These are phyloP conservation scores for Zonitis immaculata DNA, from an alignment of 2,888 invertebrate genomes.

Conservation along the genomic window DNA sequence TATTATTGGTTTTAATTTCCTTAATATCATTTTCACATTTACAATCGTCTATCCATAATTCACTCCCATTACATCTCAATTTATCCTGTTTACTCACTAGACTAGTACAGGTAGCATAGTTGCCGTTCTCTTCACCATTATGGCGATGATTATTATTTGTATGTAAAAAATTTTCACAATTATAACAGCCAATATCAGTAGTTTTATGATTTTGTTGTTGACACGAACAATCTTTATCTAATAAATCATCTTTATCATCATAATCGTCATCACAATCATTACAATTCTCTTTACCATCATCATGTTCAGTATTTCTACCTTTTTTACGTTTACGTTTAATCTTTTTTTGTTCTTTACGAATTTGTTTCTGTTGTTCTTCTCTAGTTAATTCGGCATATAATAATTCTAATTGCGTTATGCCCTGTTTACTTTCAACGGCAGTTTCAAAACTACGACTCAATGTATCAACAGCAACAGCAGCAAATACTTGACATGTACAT, in stretches of 20 bases:
- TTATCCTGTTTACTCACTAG: conserved; percentile 32
- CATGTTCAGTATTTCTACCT: conserved; percentile 48
- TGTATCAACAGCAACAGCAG: conserved; percentile 82
- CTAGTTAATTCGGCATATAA: conserved; percentile 83
- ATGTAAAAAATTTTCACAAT: conserved; percentile 23
- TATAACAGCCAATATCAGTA: conserved; percentile 23
- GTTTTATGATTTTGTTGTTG: conserved; percentile 11
- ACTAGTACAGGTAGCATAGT: conserved; percentile 17
- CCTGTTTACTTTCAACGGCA: conserved; percentile 80
- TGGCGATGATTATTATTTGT: conserved; percentile 18
- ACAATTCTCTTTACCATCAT: conserved; percentile 44
- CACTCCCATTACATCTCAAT: conserved; percentile 34
- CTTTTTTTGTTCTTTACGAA: conserved; percentile 83
- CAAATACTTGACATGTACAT: conserved; percentile 89
- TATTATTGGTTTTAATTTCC: conserved; percentile 38
- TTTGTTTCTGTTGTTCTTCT: conserved; percentile 79
- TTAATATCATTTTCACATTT: conserved; percentile 38
- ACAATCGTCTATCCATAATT: conserved; percentile 41
- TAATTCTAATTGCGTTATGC: conserved; percentile 79
- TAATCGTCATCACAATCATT: conserved; percentile 44
- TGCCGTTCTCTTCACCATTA: conserved; percentile 13
- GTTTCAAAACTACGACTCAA: conserved; percentile 86
- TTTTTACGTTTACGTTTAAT: conserved; percentile 72
- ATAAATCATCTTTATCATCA: conserved; percentile 30
- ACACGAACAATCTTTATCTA: conserved; percentile 30